Evolutionary conservation across 1,140 invertebrate species (phyloP), one percentile per base, ranked within the genome.

Genomic region (Littorina saxatilis): DNA sequence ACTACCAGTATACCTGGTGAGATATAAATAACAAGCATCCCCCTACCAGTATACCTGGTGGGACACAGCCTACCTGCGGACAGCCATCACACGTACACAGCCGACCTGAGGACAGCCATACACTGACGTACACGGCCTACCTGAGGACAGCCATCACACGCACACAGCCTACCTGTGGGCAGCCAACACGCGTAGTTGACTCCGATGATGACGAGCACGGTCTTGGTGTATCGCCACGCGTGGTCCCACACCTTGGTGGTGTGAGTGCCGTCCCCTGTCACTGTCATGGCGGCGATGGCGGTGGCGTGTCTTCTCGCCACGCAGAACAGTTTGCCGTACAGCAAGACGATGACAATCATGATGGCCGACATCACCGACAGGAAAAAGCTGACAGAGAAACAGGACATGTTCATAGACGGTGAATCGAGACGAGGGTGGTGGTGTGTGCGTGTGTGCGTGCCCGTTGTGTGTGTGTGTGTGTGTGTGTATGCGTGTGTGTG

Each of bases 191-290:
- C 32, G 37, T 74, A 35, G 27, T 81, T 74, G 2, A 73, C 55
- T 17, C 80, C 80, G 7, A 47, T 39, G 1, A 81, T 58, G 29
- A 81, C 47, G 52, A 81, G 35, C 13, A 81, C 72, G 20, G 80
- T 81, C 35, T 81, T 81, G 47, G 80, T 81, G 70, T 75, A 75
- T 27, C 74, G 73, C 72, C 50, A 63, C 50, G 39, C 55, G 50
- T 80, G 78, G 20, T 58, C 39, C 9, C n/a, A 32, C 20, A 35
- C 27, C 40, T 20, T n/a, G 29, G 2, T 23, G 7, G 23, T 52
- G n/a, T n/a, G n/a, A 7, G 61, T 43, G 39, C 20, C 27, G 11
- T 37, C 39, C 47, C 55, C 17, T 2, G 40, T 43, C n/a, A 66
- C 61, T n/a, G n/a, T n/a, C 1, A 43, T 23, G 4, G 58, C 47